phyloP scores from a whole-genome alignment of 1,140 invertebrate genomes.

The Leptinotarsa undecemlineata region DNA sequence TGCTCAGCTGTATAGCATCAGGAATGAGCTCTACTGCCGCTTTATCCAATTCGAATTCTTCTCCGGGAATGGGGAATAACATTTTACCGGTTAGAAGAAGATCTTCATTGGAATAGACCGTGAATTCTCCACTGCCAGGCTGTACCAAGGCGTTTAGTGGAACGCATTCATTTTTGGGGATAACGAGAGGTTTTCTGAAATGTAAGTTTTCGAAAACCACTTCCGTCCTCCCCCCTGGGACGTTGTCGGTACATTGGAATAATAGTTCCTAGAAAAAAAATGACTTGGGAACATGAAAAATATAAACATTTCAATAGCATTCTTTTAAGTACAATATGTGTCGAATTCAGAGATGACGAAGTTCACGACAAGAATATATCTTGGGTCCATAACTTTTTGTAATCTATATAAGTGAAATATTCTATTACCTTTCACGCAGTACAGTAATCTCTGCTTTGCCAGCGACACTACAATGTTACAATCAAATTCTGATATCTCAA shows the following conservation, averaged over 20 bases:
- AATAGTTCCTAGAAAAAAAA: constrained; percentile 39
- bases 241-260: constrained; percentile 40
- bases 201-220: constrained; percentile 87
- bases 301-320: too few species aligned
- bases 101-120: constrained; percentile 75
- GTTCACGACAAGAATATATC: too few species aligned
- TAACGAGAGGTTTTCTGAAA: constrained; percentile 80
- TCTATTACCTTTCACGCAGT: too few species aligned
- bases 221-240: constrained; percentile 60
- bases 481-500: too few species aligned
- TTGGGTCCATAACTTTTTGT: too few species aligned
- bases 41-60: constrained; percentile 54
- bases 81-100: constrained; percentile 79
- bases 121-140: constrained; percentile 81
- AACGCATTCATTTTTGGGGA: constrained; percentile 72
- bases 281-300: background rate
- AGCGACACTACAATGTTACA: too few species aligned
- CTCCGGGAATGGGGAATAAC: constrained; percentile 56
- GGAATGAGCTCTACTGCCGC: constrained; percentile 54
- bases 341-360: too few species aligned
- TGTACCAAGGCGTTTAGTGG: constrained; percentile 85
- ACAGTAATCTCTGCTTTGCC: too few species aligned
- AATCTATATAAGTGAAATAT: too few species aligned
- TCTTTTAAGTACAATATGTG: background rate
- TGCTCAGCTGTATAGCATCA: constrained; percentile 57